phyloP scores from a whole-genome alignment of 2,797 vertebrate species.

The Vipera latastei region DNA sequence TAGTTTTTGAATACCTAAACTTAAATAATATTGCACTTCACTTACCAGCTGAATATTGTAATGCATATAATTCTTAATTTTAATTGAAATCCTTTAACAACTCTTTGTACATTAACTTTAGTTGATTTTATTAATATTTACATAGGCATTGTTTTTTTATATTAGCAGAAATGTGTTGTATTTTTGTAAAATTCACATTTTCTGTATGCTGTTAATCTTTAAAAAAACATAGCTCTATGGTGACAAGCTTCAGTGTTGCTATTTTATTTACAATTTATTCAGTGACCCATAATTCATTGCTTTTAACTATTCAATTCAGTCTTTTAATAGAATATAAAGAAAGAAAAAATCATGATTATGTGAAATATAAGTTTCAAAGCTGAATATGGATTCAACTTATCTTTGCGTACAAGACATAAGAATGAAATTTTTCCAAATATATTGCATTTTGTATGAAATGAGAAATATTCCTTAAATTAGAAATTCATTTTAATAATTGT shows the following conservation, averaged over 20 bases:
- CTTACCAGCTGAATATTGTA: constrained; percentile 82
- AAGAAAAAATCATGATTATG: constrained; percentile 52
- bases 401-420: constrained; percentile 57
- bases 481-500: constrained; percentile 50
- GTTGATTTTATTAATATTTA: constrained; percentile 75
- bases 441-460: constrained; percentile 57
- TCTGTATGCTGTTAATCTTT: constrained; percentile 73
- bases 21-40: constrained; percentile 73
- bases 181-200: constrained; percentile 79
- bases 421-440: constrained; percentile 57
- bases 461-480: constrained; percentile 52
- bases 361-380: constrained; percentile 58
- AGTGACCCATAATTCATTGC: constrained; percentile 43
- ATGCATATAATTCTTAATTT: constrained; percentile 77
- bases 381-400: constrained; percentile 57
- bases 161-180: constrained; percentile 76
- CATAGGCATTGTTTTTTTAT: constrained; percentile 76
- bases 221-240: constrained; percentile 69
- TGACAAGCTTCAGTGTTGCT: constrained; percentile 63
- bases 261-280: constrained; percentile 55
- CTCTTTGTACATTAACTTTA: constrained; percentile 83
- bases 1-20: constrained; percentile 68
- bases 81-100: constrained; percentile 86
- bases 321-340: constrained; percentile 58
- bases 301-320: constrained; percentile 55